Evolutionary conservation across 2,797 vertebrate genomes (phyloP), one percentile per base, ranked within the genome.

Genomic region (Anas georgica): DNA sequence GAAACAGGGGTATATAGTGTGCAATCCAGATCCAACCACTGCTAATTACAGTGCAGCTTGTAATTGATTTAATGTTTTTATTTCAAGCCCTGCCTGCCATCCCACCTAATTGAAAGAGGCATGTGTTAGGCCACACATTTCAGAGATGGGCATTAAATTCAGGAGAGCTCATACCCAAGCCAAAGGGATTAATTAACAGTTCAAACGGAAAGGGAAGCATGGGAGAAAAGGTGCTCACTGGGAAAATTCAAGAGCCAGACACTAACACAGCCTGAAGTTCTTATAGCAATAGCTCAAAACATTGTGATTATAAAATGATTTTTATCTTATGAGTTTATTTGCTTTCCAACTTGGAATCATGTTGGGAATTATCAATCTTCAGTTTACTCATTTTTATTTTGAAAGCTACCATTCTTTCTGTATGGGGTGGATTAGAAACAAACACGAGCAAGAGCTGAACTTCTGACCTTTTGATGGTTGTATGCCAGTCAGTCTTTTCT

Each of bases 401-500:
- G 50, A 96, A 90, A 94, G 26, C 37, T 90, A 28, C 7, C 69
- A 39, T 94, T 87, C 66, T 66, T 90, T 82, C 39, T 58, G 22
- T 66, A 60, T 7, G 9, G 10, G 18, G 35, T 80, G 54, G 52
- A 94, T 74, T 72, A 66, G 60, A 95, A 96, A 83, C 74, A 92
- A 83, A 63, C 68, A 62, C n/a, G 60, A 78, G 13, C 31, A 41
- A 83, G 29, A 68, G 48, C 37, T 91, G 70, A 95, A 95, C 81
- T 95, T 95, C 78, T 92, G 90, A 95, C 90, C 91, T 95, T 85
- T 79, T 28, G 52, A 87, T 45, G 50, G 33, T 76, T 92, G 7
- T n/a, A 26, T 54, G 31, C 15, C 64, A 69, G 43, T 63, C 68
- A 91, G 18, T 29, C 17, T 79, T 83, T 87, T 62, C 69, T 84